Conservation (phyloP, 1,140 invertebrate species). For the Saccostrea echinata region DNA sequence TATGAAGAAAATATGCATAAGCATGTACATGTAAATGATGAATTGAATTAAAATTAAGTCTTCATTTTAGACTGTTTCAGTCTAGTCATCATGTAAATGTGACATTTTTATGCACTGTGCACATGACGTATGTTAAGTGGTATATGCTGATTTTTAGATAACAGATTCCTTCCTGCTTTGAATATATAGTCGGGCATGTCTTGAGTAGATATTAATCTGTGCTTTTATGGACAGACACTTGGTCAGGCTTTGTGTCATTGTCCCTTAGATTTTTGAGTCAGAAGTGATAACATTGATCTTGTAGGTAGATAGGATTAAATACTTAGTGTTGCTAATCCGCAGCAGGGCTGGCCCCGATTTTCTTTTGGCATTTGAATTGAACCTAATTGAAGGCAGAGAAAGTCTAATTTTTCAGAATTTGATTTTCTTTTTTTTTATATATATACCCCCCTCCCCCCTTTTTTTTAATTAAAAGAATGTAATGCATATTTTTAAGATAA, state of each 20-base stretch:
- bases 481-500: too few species aligned
- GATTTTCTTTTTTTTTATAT: too few species aligned
- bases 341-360: background rate
- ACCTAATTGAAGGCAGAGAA: too few species aligned
- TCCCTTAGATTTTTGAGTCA: background rate
- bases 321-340: background rate
- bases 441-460: too few species aligned
- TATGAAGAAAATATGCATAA: too few species aligned
- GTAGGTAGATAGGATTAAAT: conserved; percentile 14
- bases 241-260: background rate
- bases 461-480: too few species aligned
- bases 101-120: background rate
- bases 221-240: background rate
- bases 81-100: background rate
- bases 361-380: background rate
- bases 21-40: too few species aligned
- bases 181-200: background rate
- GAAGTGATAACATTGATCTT: conserved; percentile 12
- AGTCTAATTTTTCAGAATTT: too few species aligned
- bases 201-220: background rate
- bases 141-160: background rate
- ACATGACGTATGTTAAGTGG: background rate
- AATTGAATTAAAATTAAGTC: too few species aligned
- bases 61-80: background rate
- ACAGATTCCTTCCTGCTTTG: background rate